Base-by-base conservation (phyloP, 1,140 invertebrate species). In the Drosophila seguyi region DNA sequence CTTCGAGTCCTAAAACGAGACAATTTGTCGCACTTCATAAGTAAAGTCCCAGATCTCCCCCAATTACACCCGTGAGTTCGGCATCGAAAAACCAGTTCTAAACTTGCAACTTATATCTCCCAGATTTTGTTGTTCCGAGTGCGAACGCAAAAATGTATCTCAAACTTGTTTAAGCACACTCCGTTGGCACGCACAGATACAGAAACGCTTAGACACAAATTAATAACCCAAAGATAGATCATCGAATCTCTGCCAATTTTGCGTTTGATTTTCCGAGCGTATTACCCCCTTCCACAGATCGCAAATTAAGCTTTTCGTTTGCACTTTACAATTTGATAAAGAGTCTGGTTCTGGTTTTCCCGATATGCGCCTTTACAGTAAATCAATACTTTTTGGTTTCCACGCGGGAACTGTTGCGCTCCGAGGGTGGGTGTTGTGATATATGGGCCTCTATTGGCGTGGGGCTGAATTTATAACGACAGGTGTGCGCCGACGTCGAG, bases 401-500 rank as follows among this genome's bases (percentile, higher is more conserved):
- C 48, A 44, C 45, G 57, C 45, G 36, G 69, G 47, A 80, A 81
- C 34, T 72, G 52, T 75, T 75, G 52, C 36, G 38, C 52, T 41
- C 36, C 16, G 18, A 11, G 50, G 60, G 48, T 65, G 53, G 44
- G 27, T 60, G 59, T 31, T 31, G 18, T 82, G 79, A 82, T 83
- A 83, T 83, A 82, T 83, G 62, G 81, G 31, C 29, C 52, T 50
- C 44, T 60, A 69, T 75, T 65, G 75, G 42, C 38, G 45, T 50
- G 76, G 44, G 61, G 55, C 66, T 42, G 36, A 86, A 86, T 86
- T 86, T 86, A 87, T 87, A 87, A 82, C 83, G 83, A 87, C 83
- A 86, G 83, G 79, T 87, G 82, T 68, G 67, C 63, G 74, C 52
- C 66, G 36, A 58, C 52, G 44, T 31, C 63, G 65, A 45, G 66